Evolutionary conservation across 1,140 invertebrate genomes (phyloP).

Genomic region (Hypsibius dujardini): DNA sequence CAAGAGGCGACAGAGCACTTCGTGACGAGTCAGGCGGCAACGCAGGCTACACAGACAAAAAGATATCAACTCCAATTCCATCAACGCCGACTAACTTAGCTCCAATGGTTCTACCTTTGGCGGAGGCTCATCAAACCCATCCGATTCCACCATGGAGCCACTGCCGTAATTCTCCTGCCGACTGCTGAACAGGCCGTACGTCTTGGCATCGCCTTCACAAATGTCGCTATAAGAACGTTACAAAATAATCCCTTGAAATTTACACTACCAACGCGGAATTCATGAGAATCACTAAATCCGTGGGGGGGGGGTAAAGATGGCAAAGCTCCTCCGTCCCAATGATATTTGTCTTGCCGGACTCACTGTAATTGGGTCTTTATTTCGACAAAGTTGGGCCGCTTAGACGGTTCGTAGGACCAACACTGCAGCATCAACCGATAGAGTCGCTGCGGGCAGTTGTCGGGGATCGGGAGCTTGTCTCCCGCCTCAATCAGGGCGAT

Average conservation of each 20-base stretch:
- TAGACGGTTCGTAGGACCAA: constrained; percentile 85
- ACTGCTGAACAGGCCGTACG: neutral
- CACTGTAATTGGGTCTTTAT: constrained; percentile 65
- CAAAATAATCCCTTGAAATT: too few species aligned
- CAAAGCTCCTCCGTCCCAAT: too few species aligned
- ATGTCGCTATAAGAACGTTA: too few species aligned
- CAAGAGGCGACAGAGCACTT: neutral
- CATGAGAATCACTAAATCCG: too few species aligned
- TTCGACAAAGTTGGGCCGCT: constrained; percentile 68
- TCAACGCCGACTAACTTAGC: neutral
- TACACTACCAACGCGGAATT: too few species aligned
- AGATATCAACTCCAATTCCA: neutral
- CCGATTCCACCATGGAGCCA: neutral
- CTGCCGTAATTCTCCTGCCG: neutral
- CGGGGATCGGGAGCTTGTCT: constrained; percentile 67
- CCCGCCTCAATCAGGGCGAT: constrained; percentile 88
- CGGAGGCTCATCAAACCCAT: too few species aligned
- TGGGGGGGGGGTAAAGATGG: too few species aligned
- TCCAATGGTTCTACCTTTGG: too few species aligned
- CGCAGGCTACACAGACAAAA: neutral
- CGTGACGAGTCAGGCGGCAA: neutral
- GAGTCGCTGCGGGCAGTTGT: constrained; percentile 69
- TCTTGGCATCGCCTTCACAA: too few species aligned
- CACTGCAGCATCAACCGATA: constrained; percentile 89
- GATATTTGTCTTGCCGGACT: too few species aligned